Conservation (phyloP, 2,797 vertebrate species). For the Esox masquinongy region DNA sequence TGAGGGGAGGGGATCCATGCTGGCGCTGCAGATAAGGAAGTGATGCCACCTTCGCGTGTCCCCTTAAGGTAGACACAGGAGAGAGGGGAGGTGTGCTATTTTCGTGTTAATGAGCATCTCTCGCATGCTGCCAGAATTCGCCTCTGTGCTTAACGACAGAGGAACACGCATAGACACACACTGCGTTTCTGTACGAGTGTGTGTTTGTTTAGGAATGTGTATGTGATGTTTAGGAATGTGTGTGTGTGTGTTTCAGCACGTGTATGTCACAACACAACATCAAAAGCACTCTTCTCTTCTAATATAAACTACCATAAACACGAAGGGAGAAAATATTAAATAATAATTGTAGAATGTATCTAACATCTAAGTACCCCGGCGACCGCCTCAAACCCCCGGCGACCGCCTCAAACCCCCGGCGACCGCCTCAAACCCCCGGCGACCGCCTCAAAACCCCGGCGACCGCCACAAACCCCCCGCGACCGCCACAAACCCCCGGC, state of each 20-base stretch:
- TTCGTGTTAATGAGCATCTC: conserved; percentile 62
- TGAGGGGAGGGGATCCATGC: conserved; percentile 24
- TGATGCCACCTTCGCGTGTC: conserved; percentile 56
- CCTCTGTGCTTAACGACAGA: conserved; percentile 48
- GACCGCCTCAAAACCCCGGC: no score
- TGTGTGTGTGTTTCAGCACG: conserved; percentile 6
- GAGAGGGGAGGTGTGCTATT: conserved; percentile 18
- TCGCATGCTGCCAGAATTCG: conserved; percentile 52
- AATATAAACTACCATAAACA: no score
- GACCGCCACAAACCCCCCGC: no score
- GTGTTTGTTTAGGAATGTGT: neutral
- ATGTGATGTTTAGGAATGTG: no score
- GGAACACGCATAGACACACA: conserved; percentile 35
- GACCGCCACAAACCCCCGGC: no score
- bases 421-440: no score
- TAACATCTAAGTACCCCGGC: no score
- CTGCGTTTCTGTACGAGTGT: conserved; percentile 9
- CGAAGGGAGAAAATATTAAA: no score
- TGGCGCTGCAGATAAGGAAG: conserved; percentile 56
- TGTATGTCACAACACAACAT: neutral
- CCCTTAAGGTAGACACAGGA: conserved; percentile 45
- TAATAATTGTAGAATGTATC: no score
- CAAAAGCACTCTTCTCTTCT: no score
- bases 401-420: no score
- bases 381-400: no score